These are phyloP conservation scores for Leptobrachium ailaonicum DNA, from an alignment of 2,113 vertebrate species.

Conservation along the genomic window DNA sequence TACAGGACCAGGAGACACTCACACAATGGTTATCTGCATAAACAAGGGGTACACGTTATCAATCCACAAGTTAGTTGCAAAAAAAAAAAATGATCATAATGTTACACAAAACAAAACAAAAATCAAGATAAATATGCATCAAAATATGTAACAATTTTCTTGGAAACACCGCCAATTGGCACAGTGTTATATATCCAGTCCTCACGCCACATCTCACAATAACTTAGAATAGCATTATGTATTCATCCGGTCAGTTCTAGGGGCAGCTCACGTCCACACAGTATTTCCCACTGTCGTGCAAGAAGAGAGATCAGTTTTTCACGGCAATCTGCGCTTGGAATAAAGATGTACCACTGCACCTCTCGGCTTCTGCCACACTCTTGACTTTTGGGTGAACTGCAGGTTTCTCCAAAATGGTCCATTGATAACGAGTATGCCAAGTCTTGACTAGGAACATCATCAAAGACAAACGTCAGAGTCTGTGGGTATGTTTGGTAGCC, in stretches of 20 bases:
- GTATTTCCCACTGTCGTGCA: constrained; percentile 91
- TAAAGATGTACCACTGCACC: constrained; percentile 93
- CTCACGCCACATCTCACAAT: no score
- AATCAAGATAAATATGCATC: no score
- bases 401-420: constrained; percentile 85
- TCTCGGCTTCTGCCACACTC: constrained; percentile 68
- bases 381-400: constrained; percentile 42
- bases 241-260: constrained; percentile 86
- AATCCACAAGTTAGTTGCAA: no score
- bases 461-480: constrained; percentile 93
- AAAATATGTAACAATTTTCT: no score
- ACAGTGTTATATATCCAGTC: no score
- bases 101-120: no score
- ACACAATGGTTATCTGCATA: no score
- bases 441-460: constrained; percentile 87
- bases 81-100: no score
- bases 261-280: constrained; percentile 92
- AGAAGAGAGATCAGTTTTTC: constrained; percentile 90
- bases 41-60: no score
- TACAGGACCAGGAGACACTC: no score
- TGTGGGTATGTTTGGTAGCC: constrained; percentile 94
- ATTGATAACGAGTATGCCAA: constrained; percentile 88
- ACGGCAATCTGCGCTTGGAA: constrained; percentile 88
- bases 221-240: not conserved
- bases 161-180: no score